phyloP scores from a whole-genome alignment of 1,140 invertebrate genomes.

The Ceratina japonica region DNA sequence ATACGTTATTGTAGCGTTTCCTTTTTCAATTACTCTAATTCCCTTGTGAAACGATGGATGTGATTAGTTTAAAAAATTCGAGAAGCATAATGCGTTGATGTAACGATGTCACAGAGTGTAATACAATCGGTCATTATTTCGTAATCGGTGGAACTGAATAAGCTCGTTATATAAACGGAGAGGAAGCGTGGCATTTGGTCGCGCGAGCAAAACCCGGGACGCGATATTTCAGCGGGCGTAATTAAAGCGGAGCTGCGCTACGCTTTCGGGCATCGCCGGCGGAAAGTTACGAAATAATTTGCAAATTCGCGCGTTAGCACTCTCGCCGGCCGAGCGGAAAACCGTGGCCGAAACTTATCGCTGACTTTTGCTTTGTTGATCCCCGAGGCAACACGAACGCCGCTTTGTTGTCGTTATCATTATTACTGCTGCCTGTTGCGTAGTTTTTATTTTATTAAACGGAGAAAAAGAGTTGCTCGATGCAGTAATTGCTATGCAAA shows the following conservation, averaged over 20 bases:
- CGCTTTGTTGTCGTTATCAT: neutral
- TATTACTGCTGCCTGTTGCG: too few species aligned
- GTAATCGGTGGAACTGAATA: constrained; percentile 25
- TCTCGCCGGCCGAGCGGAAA: neutral
- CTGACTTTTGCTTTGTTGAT: neutral
- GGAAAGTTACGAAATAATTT: constrained; percentile 34
- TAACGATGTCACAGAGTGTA: too few species aligned
- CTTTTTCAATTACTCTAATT: too few species aligned
- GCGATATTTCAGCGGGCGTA: constrained; percentile 23
- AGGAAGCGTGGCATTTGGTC: neutral
- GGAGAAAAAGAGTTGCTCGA: too few species aligned
- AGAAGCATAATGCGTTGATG: too few species aligned
- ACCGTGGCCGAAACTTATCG: constrained; percentile 7
- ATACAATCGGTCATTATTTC: neutral
- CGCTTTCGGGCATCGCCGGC: constrained; percentile 2
- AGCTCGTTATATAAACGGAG: constrained; percentile 13
- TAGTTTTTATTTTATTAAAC: neutral
- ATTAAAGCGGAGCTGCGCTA: constrained; percentile 9
- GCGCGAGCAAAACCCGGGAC: neutral
- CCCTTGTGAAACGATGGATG: too few species aligned
- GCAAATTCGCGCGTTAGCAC: constrained; percentile 19
- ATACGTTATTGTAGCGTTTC: too few species aligned
- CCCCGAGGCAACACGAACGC: neutral
- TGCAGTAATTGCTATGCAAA: too few species aligned
- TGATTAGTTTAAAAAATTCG: too few species aligned